Evolutionary conservation across 2,797 vertebrate genomes (phyloP), one percentile per base, ranked within the genome.

Genomic region (Leptoclinus maculatus): DNA sequence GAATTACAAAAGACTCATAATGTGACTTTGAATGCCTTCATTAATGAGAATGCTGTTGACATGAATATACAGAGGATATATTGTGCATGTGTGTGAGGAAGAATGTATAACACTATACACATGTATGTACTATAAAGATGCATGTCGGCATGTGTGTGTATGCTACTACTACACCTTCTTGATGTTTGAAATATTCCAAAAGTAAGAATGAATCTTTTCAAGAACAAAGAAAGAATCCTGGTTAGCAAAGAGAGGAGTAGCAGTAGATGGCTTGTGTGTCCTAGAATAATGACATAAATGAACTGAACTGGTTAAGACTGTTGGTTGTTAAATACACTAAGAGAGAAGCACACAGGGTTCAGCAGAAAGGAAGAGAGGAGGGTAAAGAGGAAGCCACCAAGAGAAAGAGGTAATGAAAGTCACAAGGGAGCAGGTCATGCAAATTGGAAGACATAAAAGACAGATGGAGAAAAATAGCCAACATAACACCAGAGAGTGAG

Each of bases 381-480:
- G 21, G 25, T 11, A 14, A 19, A 60, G 25, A 57, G 27, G 1
- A 2, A 69, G 25, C 12, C 17, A 47, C 13, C 17, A 17, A 71
- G 29, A 9, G 25, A 68, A 38, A 29, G 65, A 58, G 60, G 45
- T 41, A 53, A 38, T 32, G 47, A 41, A 71, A 66, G 43, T 13
- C 59, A 63, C 7, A 34, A 66, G 45, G 41, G 38, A 66, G 43
- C 4, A 32, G 43, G 14, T 64, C 34, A 74, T 63, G 32, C 23
- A 83, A 80, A 71, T 36, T 66, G 63, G 36, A 71, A 41, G 32
- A 63, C 58, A 71, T 62, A 23, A 64, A 34, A 76, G 74, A 84
- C 71, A 84, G 81, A 82, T 82, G 71, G 67, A 78, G 45, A 77
- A 49, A 59, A 78, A 71, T 47, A 7, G 13, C 13, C 32, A 54